A percentile compares a stretch with the other conserved stretches of the same genome.
phyloP scores from a whole-genome alignment of 2,113 vertebrate species.

The Merops nubicus region DNA sequence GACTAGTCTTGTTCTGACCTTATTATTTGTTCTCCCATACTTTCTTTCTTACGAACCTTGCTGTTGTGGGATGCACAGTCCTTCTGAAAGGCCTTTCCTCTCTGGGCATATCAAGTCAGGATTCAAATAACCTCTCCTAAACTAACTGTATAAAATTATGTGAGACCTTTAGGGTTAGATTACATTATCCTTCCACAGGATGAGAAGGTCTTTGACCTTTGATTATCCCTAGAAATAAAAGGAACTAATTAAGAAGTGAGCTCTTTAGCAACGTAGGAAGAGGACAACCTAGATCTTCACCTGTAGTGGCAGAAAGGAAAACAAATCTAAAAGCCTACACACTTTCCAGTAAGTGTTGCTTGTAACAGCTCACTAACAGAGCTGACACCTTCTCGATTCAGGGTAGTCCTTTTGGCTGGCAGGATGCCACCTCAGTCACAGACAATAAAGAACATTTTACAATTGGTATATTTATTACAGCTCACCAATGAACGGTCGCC shows the following conservation, averaged over 20 bases:
- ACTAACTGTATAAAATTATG: conserved; percentile 39
- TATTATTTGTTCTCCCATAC: not conserved
- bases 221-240: conserved; percentile 9
- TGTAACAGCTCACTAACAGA: not conserved
- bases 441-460: not conserved
- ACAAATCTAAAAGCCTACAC: not conserved
- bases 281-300: not conserved
- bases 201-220: conserved; percentile 6
- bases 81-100: not conserved
- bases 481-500: not conserved
- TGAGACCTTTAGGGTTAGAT: conserved; percentile 5
- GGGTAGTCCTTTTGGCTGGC: not conserved
- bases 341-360: not conserved
- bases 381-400: not conserved
- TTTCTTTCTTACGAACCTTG: not conserved
- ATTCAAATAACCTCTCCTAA: conserved; percentile 37
- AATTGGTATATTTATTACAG: not conserved
- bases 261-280: not conserved
- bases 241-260: conserved; percentile 14
- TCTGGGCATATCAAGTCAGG: not conserved
- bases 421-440: not conserved
- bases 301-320: not conserved
- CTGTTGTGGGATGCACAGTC: not conserved
- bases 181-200: conserved; percentile 29
- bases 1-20: not conserved